A percentile compares a stretch with the other conserved stretches of the same genome.
Conservation (phyloP, 2,888 invertebrate genomes). For the Sarcophaga variegata region DNA sequence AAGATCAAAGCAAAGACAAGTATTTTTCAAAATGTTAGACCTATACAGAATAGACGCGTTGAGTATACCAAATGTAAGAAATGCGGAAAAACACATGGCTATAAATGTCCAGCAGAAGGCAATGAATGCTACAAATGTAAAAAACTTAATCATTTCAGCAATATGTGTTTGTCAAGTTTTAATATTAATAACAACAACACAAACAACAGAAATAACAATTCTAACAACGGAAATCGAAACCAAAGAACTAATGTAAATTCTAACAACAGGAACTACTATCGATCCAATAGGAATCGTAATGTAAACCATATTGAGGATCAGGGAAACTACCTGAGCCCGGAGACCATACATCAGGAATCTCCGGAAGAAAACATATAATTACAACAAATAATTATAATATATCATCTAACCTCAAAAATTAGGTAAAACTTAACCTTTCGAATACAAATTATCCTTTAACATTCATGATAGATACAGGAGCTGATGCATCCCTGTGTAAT, state of each 20-base stretch:
- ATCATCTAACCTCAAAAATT: no score
- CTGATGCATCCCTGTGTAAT: no score
- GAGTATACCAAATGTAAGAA: background rate
- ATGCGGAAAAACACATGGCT: constrained; percentile 2
- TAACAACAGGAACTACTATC: constrained; percentile 6
- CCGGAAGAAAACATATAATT: constrained; percentile 13
- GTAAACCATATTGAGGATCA: constrained; percentile 9
- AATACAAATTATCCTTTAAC: no score
- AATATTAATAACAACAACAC: background rate
- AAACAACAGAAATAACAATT: no score
- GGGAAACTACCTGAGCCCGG: constrained; percentile 13
- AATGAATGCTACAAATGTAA: background rate
- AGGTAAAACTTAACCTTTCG: no score
- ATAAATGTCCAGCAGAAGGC: constrained; percentile 8
- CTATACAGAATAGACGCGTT: background rate
- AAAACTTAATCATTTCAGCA: background rate
- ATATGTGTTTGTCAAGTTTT: constrained; percentile 17
- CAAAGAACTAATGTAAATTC: no score
- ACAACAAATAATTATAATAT: constrained; percentile 13
- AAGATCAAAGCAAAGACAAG: no score
- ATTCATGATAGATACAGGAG: no score
- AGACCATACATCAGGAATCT: constrained; percentile 19
- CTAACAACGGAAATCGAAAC: no score
- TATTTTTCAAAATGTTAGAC: no score
- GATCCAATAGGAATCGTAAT: constrained; percentile 14